Evolutionary conservation across 2,113 vertebrate species (phyloP).

Genomic region (Gallinago media): DNA sequence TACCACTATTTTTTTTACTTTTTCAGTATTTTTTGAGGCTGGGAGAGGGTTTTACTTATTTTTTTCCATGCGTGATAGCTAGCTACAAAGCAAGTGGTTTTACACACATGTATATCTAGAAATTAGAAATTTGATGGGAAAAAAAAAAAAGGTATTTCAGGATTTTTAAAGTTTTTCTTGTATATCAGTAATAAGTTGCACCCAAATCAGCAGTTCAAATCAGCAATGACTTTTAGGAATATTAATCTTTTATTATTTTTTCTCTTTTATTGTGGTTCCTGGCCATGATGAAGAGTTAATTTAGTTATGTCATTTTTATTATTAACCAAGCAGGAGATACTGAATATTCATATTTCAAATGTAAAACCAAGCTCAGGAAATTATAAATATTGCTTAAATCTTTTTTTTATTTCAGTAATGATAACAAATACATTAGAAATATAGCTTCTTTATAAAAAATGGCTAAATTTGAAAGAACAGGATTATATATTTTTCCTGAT

Average conservation of each 20-base stretch:
- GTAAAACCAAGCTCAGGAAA: background rate
- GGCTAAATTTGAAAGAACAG: background rate
- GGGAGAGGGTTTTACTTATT: background rate
- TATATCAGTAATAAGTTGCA: background rate
- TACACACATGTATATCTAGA: background rate
- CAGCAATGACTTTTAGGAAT: background rate
- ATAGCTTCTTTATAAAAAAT: background rate
- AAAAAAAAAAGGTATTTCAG: background rate
- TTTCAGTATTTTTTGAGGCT: background rate
- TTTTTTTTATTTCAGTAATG: background rate
- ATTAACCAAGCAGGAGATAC: background rate
- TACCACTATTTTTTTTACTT: background rate
- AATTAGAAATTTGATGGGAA: background rate
- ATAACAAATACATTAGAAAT: slow-evolving; percentile 2
- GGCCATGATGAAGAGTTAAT: background rate
- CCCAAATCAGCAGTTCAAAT: background rate
- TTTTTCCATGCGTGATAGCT: background rate
- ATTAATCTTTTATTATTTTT: background rate
- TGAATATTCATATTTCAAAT: background rate
- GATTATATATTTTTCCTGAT: background rate
- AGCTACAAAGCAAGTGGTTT: background rate
- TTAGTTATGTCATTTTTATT: background rate
- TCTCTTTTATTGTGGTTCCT: background rate
- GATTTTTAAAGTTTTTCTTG: background rate
- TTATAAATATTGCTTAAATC: background rate